Evolutionary conservation across 1,140 invertebrate species (phyloP).

Genomic region (Saccostrea glomerata): DNA sequence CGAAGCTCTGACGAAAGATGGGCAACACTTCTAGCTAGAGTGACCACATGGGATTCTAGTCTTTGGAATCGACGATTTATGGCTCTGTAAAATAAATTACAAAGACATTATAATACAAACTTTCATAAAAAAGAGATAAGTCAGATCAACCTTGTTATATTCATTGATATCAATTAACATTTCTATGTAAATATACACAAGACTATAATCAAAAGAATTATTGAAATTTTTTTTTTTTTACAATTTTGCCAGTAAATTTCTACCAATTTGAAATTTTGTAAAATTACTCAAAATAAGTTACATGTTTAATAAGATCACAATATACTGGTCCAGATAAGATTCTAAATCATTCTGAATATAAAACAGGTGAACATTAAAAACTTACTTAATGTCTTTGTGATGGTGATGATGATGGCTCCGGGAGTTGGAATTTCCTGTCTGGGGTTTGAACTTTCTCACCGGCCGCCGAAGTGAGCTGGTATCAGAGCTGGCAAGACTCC

Average conservation of each 20-base stretch:
- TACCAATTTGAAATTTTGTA: too few relatives aligned
- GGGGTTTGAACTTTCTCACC: slow-evolving; percentile 46
- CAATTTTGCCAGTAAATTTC: too few relatives aligned
- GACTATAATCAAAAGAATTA: too few relatives aligned
- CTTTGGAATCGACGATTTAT: slow-evolving; percentile 92
- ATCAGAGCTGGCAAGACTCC: slow-evolving; percentile 74
- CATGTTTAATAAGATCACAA: too few relatives aligned
- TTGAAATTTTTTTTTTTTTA: too few relatives aligned
- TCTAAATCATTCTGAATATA: too few relatives aligned
- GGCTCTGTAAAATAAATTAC: slow-evolving; percentile 38
- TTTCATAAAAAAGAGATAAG: not conserved
- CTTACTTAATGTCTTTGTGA: slow-evolving; percentile 64
- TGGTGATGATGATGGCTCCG: slow-evolving; percentile 54
- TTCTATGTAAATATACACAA: too few relatives aligned
- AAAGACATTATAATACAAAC: not conserved
- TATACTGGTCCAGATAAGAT: too few relatives aligned
- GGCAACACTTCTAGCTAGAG: slow-evolving; percentile 93
- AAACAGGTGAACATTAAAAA: not conserved
- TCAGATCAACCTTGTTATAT: too few relatives aligned
- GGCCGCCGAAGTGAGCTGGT: slow-evolving; percentile 67
- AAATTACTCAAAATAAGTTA: too few relatives aligned
- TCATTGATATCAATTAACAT: too few relatives aligned
- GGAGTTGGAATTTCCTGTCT: slow-evolving; percentile 43
- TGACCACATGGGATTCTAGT: slow-evolving; percentile 94
- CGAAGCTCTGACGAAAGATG: slow-evolving; percentile 95